Evolutionary conservation across 2,797 vertebrate species (phyloP), one percentile per base, ranked within the genome.

Genomic region (Trematomus bernacchii): DNA sequence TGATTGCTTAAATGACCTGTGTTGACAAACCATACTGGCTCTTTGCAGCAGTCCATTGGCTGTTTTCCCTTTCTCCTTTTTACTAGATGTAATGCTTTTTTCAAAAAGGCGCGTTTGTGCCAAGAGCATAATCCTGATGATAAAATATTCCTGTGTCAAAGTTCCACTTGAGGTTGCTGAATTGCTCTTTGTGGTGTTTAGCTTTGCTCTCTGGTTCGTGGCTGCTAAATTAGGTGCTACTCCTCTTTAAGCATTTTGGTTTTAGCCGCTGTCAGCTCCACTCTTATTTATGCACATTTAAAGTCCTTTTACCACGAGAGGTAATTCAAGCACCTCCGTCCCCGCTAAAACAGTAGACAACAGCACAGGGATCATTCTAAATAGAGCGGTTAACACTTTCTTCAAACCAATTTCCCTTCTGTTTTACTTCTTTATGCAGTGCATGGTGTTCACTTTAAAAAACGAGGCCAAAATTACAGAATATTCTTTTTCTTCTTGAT

Each of bases 241-340:
- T 14, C n/a, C 73, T 70, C 65, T 67, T 53, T 13, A 63, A 66
- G 72, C 78, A 77, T 77, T 69, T 74, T 73, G 72, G 64, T 66
- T 57, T 53, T 42, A 33, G 68, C 53, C 51, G 23, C 66, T 51
- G 74, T 79, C 81, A 71, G 66, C 70, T 48, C 33, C 0, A 19
- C 0, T 68, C 52, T 69, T 77, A 69, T 85, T 81, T 75, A 71
- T 86, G 76, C 66, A 83, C 44, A 76, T 83, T 66, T 23, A 73
- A 65, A 79, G 30, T 61, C 37, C 43, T 11, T 33, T 70, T 19
- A 58, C 21, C 7, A 13, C 57, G 58, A 60, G 16, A 23, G 62
- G 55, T 53, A 58, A 73, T 55, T 77, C 44, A 67, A 67, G 48
- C 58, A 21, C 33, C 67, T 63, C 58, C 21, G 57, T 43, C 55